These are phyloP conservation scores for Myotis pilosus DNA, from an alignment of 2,797 vertebrate genomes.

Conservation along the genomic window DNA sequence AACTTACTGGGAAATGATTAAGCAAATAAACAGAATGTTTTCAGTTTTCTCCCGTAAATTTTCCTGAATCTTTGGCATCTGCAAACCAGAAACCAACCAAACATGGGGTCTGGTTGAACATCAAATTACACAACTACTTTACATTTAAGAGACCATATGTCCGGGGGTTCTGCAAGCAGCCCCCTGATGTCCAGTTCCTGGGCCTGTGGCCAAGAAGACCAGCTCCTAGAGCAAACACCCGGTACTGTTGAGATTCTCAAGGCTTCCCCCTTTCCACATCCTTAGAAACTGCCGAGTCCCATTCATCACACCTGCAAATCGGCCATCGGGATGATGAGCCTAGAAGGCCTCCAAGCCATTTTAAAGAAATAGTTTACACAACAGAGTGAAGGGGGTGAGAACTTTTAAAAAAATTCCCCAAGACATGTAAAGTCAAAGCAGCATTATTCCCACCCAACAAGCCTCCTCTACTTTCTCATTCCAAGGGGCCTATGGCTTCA, in stretches of 20 bases:
- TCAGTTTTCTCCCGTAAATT: constrained; percentile 22
- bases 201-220: neutral
- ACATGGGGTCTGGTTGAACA: neutral
- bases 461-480: neutral
- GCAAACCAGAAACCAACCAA: constrained; percentile 6
- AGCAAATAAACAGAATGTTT: constrained; percentile 30
- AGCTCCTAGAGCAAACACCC: neutral
- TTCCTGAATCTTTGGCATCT: constrained; percentile 6
- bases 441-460: neutral
- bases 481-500: neutral
- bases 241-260: too few species aligned
- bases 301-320: neutral
- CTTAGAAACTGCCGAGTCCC: neutral
- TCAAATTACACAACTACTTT: neutral
- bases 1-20: neutral
- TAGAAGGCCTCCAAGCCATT: neutral
- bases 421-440: neutral
- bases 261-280: neutral
- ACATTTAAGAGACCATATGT: neutral
- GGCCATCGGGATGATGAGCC: neutral
- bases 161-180: neutral
- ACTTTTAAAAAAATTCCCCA: neutral
- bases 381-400: neutral
- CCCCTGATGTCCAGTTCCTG: neutral
- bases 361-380: neutral